Base-by-base conservation (phyloP, 1,140 invertebrate genomes). In the Diorhabda elongata region DNA sequence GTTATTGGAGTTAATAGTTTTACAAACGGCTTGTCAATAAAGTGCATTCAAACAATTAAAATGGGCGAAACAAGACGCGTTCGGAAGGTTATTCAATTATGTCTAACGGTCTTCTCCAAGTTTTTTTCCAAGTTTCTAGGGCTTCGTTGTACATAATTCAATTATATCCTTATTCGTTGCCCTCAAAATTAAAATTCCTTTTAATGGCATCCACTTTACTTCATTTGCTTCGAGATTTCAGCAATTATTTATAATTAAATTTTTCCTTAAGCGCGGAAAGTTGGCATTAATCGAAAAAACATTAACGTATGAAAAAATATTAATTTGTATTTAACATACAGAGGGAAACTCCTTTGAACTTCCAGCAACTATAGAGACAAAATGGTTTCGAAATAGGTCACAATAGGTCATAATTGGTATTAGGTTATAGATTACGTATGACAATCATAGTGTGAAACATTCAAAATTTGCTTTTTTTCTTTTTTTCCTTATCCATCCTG, bases 171-270 rank as follows among this genome's bases (percentile, higher is more conserved):
- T 56, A 56, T 58, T 58, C 64, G 52, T 56, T 58, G 41, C 52
- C 64, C 64, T 41, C 47, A 65, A 58, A 65, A 65, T 65, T 65
- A 58, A 56, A 65, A 58, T 65, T 44, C 56, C 52, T 56, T 42
- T 56, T 65, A 65, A 65, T 65, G 42, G 56, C 64, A 65, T 58
- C 52, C 64, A 58, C 11, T 65, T 65, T 57, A 62, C 61, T 62
- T 62, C 61, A 62, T 62, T 62, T 62, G 61, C 61, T 62, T 62
- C 42, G 61, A 62, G 61, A 62, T 62, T 62, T 62, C 44, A 62
- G 44, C 44, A 62, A 62, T 62, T 62, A 62, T 44, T 62, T 44
- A 44, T 44, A 62, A 62, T 62, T 62, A 47, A 62, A 62, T 62
- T 62, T 62, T 44, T 5, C n/a, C 8, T 44, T 44, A 42, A 43